These are phyloP conservation scores for Corynorhinus townsendii DNA, from an alignment of 2,113 vertebrate genomes.

Conservation along the genomic window DNA sequence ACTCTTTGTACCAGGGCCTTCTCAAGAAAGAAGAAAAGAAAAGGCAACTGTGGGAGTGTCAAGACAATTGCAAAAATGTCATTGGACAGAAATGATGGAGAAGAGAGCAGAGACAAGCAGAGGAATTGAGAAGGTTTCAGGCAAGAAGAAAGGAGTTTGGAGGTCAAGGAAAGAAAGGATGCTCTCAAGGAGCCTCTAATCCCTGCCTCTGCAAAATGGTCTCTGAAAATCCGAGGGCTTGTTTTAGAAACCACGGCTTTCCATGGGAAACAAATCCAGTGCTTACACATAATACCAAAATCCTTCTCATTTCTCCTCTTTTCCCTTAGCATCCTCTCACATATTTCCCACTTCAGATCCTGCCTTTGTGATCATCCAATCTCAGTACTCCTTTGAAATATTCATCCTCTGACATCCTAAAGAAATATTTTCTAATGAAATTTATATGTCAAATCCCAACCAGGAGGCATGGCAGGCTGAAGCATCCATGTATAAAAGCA, in stretches of 20 bases:
- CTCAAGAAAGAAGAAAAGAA: not conserved
- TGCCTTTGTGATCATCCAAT: not conserved
- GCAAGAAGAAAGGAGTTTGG: not conserved
- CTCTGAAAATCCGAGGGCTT: not conserved
- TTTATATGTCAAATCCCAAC: not conserved
- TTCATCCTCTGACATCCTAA: not conserved
- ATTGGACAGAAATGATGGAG: not conserved
- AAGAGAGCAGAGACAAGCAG: not conserved
- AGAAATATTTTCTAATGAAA: not conserved
- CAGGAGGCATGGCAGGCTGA: not conserved
- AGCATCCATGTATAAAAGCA: not conserved
- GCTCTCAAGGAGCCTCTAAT: not conserved
- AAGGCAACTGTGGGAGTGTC: not conserved
- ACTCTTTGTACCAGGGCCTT: not conserved
- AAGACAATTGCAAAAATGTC: not conserved
- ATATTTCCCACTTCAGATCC: not conserved
- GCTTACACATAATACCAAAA: not conserved
- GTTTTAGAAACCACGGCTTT: not conserved
- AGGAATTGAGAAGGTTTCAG: not conserved
- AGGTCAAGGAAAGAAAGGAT: not conserved
- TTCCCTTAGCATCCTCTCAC: not conserved
- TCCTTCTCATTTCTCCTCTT: not conserved
- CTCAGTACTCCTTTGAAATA: not conserved
- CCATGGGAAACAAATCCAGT: not conserved
- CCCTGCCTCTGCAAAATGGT: not conserved